Evolutionary conservation across 35 echinoderm and acorn worm genomes (phyloP).

Genomic region (Holothuria glaberrima): DNA sequence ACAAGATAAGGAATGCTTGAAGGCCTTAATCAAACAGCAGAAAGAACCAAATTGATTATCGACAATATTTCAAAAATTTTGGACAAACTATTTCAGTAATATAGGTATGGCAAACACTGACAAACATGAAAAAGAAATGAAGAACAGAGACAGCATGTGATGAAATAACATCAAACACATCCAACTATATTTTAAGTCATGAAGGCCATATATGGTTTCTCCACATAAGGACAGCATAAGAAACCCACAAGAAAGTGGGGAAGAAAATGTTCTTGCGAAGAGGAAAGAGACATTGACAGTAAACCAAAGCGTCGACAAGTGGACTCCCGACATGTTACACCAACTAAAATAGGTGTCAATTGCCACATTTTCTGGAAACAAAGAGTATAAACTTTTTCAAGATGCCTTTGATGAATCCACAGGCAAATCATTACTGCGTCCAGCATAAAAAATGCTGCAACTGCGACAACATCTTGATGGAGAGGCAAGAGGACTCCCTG

Average conservation of each 20-base stretch:
- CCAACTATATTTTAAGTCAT: neutral
- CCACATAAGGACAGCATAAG: neutral
- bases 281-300: neutral
- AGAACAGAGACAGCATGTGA: neutral
- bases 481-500: neutral
- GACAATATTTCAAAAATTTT: neutral
- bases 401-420: neutral
- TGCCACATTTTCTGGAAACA: neutral
- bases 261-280: neutral
- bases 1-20: neutral
- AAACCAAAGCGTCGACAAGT: neutral
- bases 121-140: neutral
- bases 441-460: conserved; percentile 20
- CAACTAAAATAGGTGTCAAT: neutral
- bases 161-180: neutral
- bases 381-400: neutral
- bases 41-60: neutral
- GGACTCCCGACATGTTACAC: neutral
- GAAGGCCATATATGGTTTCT: neutral
- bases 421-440: neutral
- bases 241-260: neutral
- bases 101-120: neutral
- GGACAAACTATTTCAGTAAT: neutral
- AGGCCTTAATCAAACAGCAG: neutral
- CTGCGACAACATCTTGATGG: neutral